phyloP scores from a whole-genome alignment of 2,113 vertebrate species.

The Naja naja region DNA sequence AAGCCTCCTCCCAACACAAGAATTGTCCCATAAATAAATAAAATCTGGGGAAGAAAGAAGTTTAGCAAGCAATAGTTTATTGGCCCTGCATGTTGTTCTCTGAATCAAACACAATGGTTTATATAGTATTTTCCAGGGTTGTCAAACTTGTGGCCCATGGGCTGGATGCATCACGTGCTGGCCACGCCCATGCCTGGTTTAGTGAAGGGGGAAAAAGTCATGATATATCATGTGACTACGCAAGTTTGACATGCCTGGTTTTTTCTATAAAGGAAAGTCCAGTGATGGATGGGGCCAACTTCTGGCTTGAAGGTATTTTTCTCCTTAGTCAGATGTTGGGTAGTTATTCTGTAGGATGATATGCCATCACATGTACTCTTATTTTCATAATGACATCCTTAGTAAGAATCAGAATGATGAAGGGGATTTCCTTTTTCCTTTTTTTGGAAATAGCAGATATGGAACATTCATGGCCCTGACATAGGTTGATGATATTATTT shows the following conservation, averaged over 20 bases:
- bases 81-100: background rate
- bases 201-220: too few species aligned
- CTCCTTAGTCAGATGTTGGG: background rate
- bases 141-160: too few species aligned
- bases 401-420: background rate
- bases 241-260: too few species aligned
- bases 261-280: background rate
- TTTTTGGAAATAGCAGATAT: background rate
- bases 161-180: too few species aligned
- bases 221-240: too few species aligned
- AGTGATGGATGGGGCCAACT: background rate
- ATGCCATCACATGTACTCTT: background rate
- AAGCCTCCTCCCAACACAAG: background rate
- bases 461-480: background rate
- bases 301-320: background rate
- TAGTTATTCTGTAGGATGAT: background rate
- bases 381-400: background rate
- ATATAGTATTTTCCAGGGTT: background rate
- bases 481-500: background rate
- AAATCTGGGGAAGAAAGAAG: background rate
- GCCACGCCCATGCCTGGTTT: too few species aligned
- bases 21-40: background rate
- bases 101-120: background rate
- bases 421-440: background rate
- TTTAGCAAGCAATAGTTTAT: background rate